Base-by-base conservation (phyloP, 2,888 invertebrate species). In the Amphipyra berbera region DNA sequence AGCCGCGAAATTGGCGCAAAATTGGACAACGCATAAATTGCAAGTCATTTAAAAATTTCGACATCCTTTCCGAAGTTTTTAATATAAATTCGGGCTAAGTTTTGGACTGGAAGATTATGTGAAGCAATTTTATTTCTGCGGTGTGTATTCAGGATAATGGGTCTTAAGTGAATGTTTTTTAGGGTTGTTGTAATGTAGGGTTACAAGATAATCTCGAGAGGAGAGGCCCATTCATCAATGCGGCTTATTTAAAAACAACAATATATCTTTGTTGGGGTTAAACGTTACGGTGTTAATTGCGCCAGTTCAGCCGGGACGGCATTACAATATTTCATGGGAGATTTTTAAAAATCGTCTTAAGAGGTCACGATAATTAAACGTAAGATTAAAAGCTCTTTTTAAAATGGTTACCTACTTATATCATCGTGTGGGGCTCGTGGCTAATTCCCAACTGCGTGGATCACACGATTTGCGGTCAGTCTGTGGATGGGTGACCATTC, bases 1-100 rank as follows among this genome's bases (percentile, higher is more conserved):
- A 73, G 80, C 86, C 85, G 84, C 88, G 81, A 92, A 93, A 93
- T 93, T 90, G 90, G 88, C 87, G 86, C 88, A 86, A 93, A 92
- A 92, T 94, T 93, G 90, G 87, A 83, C 83, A 83, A 82, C 79
- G 74, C 82, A 86, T 84, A 90, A 90, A 90, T 90, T 89, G 85
- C 87, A 85, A 86, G 81, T 89, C 85, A 86, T 91, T 90, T 87
- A 81, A 82, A 77, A 75, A 59, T 69, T 68, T 67, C 69, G 77
- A 78, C 70, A 76, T 73, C 62, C 64, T 66, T 58, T 60, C 44
- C 46, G 44, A 64, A 58, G 49, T 57, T 76, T 77, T 78, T 72
- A 40, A 48, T 63, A 60, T 54, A 64, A 67, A 61, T 65, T 62
- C 48, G 56, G 60, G 15, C 52, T 41, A 60, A 61, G 49, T 72